Percentiles rank a stretch among this genome's conserved stretches.
Conservation (phyloP, 2,797 vertebrate genomes). For the Euphonia xanthogaster region DNA sequence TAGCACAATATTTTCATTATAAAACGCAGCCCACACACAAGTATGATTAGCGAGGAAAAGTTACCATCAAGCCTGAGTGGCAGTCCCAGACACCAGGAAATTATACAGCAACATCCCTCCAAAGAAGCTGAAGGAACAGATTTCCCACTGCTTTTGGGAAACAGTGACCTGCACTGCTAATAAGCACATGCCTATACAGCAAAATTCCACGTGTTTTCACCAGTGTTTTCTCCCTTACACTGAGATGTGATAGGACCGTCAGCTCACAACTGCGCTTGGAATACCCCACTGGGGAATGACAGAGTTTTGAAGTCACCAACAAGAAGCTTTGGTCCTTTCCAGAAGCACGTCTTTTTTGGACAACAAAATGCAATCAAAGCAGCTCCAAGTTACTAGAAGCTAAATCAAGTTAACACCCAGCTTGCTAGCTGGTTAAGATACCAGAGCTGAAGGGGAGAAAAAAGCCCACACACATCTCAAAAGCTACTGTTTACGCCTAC, state of each 20-base stretch:
- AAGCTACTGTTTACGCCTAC: not conserved
- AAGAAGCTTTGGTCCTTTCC: not conserved
- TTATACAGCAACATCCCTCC: rapidly evolving
- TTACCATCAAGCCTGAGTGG: not conserved
- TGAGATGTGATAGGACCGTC: not conserved
- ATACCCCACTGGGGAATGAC: not conserved
- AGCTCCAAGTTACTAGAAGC: not conserved
- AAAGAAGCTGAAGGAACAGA: not conserved
- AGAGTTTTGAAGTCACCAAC: not conserved
- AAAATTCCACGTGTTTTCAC: not conserved
- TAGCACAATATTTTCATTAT: not conserved
- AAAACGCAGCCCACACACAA: not conserved
- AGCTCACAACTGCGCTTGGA: not conserved
- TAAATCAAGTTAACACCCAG: not conserved
- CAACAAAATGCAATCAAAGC: not conserved
- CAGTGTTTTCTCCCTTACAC: not conserved
- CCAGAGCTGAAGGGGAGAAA: not conserved
- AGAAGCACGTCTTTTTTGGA: not conserved
- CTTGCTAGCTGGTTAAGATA: not conserved
- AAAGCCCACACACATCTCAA: not conserved
- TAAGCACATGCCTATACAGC: not conserved
- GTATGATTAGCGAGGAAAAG: not conserved
- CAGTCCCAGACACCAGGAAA: not conserved
- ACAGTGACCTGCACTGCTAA: not conserved
- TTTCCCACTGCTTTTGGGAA: not conserved